Evolutionary conservation across 1,140 invertebrate species (phyloP).

Genomic region (Procambarus clarkii): DNA sequence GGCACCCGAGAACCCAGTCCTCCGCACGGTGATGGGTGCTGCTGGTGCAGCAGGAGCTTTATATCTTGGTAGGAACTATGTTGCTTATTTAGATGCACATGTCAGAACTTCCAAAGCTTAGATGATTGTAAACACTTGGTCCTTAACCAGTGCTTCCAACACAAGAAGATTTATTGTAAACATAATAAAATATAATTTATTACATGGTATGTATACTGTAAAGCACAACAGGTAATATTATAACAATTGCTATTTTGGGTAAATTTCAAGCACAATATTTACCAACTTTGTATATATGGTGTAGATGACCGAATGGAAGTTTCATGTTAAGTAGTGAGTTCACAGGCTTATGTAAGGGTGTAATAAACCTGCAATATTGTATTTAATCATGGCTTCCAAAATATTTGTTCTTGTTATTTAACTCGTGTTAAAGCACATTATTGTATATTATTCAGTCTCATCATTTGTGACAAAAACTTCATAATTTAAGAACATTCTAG

Average conservation of each 20-base stretch:
- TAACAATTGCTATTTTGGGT: not conserved
- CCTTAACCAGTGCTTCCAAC: not conserved
- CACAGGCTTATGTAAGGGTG: not conserved
- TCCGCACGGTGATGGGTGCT: slow-evolving; percentile 81
- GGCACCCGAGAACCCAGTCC: slow-evolving; percentile 80
- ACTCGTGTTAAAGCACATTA: not conserved
- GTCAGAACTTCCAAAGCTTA: not conserved
- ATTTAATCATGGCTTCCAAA: not conserved
- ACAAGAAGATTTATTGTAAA: not conserved
- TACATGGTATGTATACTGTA: not conserved
- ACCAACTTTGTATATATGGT: not conserved
- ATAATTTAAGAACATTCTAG: not conserved
- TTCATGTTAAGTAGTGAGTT: not conserved
- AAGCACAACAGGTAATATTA: not conserved
- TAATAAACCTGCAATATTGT: not conserved
- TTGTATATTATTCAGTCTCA: not conserved
- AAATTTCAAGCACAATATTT: not conserved
- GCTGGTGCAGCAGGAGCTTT: slow-evolving; percentile 80
- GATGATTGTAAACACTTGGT: not conserved
- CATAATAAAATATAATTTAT: not conserved
- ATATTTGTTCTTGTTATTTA: not conserved
- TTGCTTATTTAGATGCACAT: slow-evolving; percentile 76
- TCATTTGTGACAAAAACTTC: not conserved
- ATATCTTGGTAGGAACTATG: slow-evolving; percentile 80
- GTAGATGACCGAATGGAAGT: not conserved